These are phyloP conservation scores for Mechanitis messenoides DNA, from an alignment of 2,888 invertebrate genomes.

Conservation along the genomic window DNA sequence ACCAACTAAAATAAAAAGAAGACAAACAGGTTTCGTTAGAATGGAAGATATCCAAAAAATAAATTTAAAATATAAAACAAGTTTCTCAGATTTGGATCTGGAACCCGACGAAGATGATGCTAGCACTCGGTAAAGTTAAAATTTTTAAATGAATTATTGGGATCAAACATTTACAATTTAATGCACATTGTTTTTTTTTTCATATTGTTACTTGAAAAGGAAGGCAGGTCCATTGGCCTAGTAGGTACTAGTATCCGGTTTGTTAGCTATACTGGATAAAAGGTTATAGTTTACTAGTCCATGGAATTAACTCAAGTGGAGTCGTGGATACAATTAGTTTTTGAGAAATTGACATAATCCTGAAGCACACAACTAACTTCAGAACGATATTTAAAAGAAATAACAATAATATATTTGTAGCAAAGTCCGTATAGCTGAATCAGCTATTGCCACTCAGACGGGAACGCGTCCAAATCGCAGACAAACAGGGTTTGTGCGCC, in stretches of 20 bases:
- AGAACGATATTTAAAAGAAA: neutral
- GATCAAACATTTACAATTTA: neutral
- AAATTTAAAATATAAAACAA: constrained; percentile 25
- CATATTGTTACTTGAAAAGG: too few species aligned
- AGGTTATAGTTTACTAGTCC: too few species aligned
- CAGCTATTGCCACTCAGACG: constrained; percentile 23
- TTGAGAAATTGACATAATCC: too few species aligned
- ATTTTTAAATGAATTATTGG: neutral
- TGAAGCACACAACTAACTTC: neutral
- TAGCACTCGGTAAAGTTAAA: constrained; percentile 22
- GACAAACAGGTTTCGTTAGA: constrained; percentile 52
- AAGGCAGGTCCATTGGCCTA: too few species aligned
- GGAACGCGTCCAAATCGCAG: constrained; percentile 31
- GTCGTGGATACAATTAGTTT: too few species aligned
- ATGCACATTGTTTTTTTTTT: neutral
- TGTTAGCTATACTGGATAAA: too few species aligned
- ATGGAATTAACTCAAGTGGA: too few species aligned
- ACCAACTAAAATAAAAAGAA: constrained; percentile 43
- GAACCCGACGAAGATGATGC: constrained; percentile 32
- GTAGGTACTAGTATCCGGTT: too few species aligned
- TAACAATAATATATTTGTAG: constrained; percentile 27
- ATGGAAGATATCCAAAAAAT: constrained; percentile 41
- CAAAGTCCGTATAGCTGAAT: constrained; percentile 45
- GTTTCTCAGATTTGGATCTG: constrained; percentile 9
- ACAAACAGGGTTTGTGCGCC: constrained; percentile 36